Percentiles rank a stretch among this genome's conserved stretches.
Conservation (phyloP, 1,140 invertebrate species). For the Atta texana region DNA sequence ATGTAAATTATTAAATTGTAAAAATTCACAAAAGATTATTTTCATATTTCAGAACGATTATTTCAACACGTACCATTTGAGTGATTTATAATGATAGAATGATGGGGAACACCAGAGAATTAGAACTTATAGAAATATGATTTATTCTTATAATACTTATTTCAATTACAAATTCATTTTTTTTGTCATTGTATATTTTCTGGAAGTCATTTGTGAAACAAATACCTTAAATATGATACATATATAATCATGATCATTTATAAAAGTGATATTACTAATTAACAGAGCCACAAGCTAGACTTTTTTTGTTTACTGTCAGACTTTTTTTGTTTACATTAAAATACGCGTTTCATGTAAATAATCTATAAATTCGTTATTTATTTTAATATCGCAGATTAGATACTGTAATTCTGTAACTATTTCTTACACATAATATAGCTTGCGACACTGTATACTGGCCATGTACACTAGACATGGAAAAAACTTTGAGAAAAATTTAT, state of each 20-base stretch:
- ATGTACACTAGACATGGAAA: conserved; percentile 53
- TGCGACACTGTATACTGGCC: conserved; percentile 74
- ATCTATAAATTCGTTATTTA: conserved; percentile 7
- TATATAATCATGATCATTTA: conserved; percentile 54
- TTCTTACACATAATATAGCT: conserved; percentile 62
- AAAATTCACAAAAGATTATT: conserved; percentile 63
- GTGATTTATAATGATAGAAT: conserved; percentile 55
- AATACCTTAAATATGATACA: conserved; percentile 53
- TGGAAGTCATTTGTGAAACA: conserved; percentile 66
- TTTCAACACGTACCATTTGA: conserved; percentile 45
- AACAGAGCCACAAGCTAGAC: conserved; percentile 72
- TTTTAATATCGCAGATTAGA: background rate
- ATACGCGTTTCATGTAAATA: conserved; percentile 32
- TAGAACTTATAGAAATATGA: conserved; percentile 82
- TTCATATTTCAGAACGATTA: conserved; percentile 77
- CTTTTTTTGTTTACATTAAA: conserved; percentile 14
- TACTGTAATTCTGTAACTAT: background rate
- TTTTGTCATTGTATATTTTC: conserved; percentile 54
- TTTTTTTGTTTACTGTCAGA: conserved; percentile 12
- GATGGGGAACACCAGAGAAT: conserved; percentile 67
- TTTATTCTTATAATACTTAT: conserved; percentile 82
- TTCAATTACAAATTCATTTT: conserved; percentile 80
- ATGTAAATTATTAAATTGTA: conserved; percentile 37
- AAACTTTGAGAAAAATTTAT: conserved; percentile 50
- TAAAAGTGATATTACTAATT: conserved; percentile 55